A percentile compares a stretch with the other conserved stretches of the same genome.
phyloP scores from a whole-genome alignment of 2,888 invertebrate genomes.

The Caenorhabditis uteleia region DNA sequence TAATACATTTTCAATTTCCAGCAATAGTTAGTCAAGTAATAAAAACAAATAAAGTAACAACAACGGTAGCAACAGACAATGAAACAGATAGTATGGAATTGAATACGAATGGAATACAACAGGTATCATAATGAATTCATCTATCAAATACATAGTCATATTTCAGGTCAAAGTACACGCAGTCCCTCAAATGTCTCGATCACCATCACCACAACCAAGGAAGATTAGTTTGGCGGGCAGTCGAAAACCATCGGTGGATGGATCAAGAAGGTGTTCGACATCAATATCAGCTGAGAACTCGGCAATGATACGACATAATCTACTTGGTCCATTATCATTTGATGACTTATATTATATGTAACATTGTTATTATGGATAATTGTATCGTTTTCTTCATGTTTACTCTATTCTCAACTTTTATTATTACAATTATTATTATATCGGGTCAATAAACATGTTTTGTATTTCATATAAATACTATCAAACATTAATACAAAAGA shows the following conservation, averaged over 20 bases:
- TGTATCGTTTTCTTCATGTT: too few species aligned
- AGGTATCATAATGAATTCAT: conserved; percentile 1
- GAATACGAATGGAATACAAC: conserved; percentile 1
- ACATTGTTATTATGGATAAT: too few species aligned
- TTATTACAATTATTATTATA: too few species aligned
- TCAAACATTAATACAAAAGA: too few species aligned
- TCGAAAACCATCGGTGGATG: conserved; percentile 17
- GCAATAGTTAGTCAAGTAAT: conserved; percentile 42
- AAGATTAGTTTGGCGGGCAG: conserved; percentile 13
- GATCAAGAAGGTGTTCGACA: conserved; percentile 23
- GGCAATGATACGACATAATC: conserved; percentile 61
- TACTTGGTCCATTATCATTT: conserved; percentile 64
- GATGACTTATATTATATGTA: conserved; percentile 67
- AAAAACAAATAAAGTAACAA: conserved; percentile 33
- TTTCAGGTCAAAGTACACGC: conserved; percentile 12
- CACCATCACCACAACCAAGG: conserved; percentile 13
- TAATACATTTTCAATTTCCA: conserved; percentile 7
- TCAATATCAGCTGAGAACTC: conserved; percentile 28
- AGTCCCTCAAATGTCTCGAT: conserved; percentile 11
- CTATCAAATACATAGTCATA: background rate
- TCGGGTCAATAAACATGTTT: too few species aligned
- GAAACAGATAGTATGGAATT: conserved; percentile 2
- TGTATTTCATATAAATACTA: too few species aligned
- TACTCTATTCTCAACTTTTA: too few species aligned
- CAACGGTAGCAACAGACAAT: conserved; percentile 13